Evolutionary conservation across 1,140 invertebrate species (phyloP).

Genomic region (Lithobius niger): DNA sequence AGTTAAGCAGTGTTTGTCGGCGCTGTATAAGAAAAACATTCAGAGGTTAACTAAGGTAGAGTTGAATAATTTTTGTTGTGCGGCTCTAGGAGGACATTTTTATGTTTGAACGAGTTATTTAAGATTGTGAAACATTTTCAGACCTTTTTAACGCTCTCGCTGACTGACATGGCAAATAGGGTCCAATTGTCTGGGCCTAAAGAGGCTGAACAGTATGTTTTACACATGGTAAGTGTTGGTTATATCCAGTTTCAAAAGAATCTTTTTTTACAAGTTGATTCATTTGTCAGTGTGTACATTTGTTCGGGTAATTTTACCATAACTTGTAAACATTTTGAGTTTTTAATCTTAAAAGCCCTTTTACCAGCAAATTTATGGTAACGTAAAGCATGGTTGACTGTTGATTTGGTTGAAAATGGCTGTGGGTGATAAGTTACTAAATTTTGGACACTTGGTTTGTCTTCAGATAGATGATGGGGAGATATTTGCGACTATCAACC

Average conservation of each 20-base stretch:
- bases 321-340: too few species aligned
- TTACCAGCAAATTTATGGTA: too few species aligned
- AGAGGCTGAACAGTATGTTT: slow-evolving; percentile 86
- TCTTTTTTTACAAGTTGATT: too few species aligned
- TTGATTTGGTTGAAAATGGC: too few species aligned
- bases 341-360: too few species aligned
- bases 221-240: slow-evolving; percentile 57
- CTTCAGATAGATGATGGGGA: slow-evolving; percentile 87
- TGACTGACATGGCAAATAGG: slow-evolving; percentile 82
- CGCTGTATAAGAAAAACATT: slow-evolving; percentile 92
- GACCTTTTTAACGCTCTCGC: slow-evolving; percentile 87
- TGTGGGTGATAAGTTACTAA: background rate
- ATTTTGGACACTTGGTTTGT: slow-evolving; percentile 8
- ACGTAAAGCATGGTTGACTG: too few species aligned
- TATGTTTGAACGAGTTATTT: slow-evolving; percentile 5
- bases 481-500: slow-evolving; percentile 93
- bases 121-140: slow-evolving; percentile 23
- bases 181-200: slow-evolving; percentile 66
- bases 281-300: too few species aligned
- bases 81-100: background rate
- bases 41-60: slow-evolving; percentile 75
- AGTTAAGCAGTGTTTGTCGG: slow-evolving; percentile 60
- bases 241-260: background rate
- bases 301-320: too few species aligned
- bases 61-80: slow-evolving; percentile 9